A percentile compares a stretch with the other conserved stretches of the same genome.
These are phyloP conservation scores for Cyclophora albipunctata DNA, from an alignment of 2,888 invertebrate genomes.

Conservation along the genomic window DNA sequence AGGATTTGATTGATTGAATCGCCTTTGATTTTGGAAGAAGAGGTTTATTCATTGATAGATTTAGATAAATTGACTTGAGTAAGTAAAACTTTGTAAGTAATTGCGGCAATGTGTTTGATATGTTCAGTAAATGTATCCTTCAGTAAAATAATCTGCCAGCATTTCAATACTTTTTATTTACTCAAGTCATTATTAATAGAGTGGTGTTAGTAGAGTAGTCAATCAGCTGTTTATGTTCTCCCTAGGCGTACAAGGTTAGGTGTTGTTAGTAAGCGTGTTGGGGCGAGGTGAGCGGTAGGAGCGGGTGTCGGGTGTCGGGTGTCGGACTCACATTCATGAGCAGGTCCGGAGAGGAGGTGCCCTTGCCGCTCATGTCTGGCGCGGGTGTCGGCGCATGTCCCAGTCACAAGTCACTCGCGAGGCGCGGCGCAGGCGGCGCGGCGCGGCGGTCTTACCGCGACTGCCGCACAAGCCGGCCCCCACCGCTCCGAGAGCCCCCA, in stretches of 20 bases:
- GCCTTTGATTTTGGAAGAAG: too few relatives aligned
- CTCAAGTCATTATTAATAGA: too few relatives aligned
- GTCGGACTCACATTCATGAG: conserved; percentile 72
- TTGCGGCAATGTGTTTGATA: too few relatives aligned
- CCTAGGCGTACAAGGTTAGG: conserved; percentile 1
- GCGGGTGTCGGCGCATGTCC: conserved; percentile 58
- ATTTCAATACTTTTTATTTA: too few relatives aligned
- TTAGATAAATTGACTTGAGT: too few relatives aligned
- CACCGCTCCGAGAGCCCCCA: conserved; percentile 65
- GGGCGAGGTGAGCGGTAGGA: conserved; percentile 6
- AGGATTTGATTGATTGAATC: too few relatives aligned
- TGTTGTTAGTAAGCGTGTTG: conserved; percentile 8
- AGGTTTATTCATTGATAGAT: too few relatives aligned
- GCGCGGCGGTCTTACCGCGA: conserved; percentile 66
- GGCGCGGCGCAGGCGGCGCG: conserved; percentile 40
- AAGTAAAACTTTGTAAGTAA: too few relatives aligned
- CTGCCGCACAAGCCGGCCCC: conserved; percentile 52
- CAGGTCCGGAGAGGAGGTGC: conserved; percentile 69
- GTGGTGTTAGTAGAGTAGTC: too few relatives aligned
- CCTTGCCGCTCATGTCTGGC: conserved; percentile 67
- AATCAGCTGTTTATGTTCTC: conserved; percentile 6
- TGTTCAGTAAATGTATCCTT: too few relatives aligned
- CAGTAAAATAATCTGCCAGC: too few relatives aligned
- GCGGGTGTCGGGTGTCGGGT: conserved; percentile 14
- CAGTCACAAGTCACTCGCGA: conserved; percentile 67